Evolutionary conservation across 2,113 vertebrate genomes (phyloP).

Genomic region (Melanostigma gelatinosum): DNA sequence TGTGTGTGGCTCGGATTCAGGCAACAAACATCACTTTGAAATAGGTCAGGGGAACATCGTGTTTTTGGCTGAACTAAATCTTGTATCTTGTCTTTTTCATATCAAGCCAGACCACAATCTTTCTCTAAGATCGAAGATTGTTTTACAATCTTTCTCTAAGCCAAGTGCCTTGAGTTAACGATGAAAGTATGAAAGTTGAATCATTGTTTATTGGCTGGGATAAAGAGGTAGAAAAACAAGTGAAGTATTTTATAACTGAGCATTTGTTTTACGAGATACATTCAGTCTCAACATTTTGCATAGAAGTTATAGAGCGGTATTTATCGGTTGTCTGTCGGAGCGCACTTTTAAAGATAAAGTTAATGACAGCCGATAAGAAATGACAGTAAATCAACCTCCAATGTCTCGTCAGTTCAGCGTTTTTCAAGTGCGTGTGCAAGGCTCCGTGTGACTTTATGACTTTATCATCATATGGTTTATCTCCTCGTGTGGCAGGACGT

Average conservation of each 20-base stretch:
- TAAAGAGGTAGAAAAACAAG: neutral
- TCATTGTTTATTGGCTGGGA: neutral
- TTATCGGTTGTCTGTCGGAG: too few species aligned
- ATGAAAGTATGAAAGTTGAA: neutral
- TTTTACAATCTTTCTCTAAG: neutral
- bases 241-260: neutral
- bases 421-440: too few species aligned
- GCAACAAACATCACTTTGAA: neutral
- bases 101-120: neutral
- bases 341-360: neutral
- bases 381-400: too few species aligned
- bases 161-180: neutral
- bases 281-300: neutral
- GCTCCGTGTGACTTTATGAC: too few species aligned
- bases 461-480: too few species aligned
- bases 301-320: too few species aligned
- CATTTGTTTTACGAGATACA: neutral
- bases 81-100: neutral
- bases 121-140: neutral
- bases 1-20: neutral
- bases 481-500: too few species aligned
- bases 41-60: neutral
- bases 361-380: neutral
- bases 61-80: neutral
- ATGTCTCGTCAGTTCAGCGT: too few species aligned